Evolutionary conservation across 2,113 vertebrate genomes (phyloP).

Genomic region (Crocuta crocuta): DNA sequence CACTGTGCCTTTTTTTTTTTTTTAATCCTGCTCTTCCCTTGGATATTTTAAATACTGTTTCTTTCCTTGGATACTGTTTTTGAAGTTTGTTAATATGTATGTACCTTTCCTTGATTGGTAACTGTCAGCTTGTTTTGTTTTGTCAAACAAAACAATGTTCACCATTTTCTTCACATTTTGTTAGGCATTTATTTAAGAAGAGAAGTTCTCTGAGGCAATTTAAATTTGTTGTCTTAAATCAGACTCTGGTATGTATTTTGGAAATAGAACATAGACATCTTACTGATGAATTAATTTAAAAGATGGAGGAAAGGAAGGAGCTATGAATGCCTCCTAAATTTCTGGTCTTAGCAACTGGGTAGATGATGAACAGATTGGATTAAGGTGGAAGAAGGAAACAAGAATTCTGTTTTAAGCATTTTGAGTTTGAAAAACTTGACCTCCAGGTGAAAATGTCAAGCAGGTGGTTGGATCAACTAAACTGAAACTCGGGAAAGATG

Average conservation of each 20-base stretch:
- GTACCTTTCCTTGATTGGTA: neutral
- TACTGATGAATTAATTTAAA: conserved; percentile 17
- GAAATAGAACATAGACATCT: neutral
- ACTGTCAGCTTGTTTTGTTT: neutral
- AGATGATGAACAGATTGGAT: neutral
- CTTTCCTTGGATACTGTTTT: neutral
- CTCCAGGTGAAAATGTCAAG: neutral
- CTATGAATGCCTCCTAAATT: neutral
- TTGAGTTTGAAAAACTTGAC: conserved; percentile 36
- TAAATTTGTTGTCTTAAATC: conserved; percentile 35
- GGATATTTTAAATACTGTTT: neutral
- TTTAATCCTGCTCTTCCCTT: neutral
- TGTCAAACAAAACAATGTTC: neutral
- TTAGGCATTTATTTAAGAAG: conserved; percentile 4
- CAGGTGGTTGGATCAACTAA: neutral
- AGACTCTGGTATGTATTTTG: neutral
- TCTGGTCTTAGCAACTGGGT: neutral
- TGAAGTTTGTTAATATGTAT: neutral
- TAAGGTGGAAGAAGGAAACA: neutral
- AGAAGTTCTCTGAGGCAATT: neutral
- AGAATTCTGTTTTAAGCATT: neutral
- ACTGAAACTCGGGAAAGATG: neutral
- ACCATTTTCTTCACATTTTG: neutral
- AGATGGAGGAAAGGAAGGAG: neutral
- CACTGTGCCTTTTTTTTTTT: neutral